Evolutionary conservation across 2,888 invertebrate species (phyloP).

Genomic region (Clitarchus hookeri): DNA sequence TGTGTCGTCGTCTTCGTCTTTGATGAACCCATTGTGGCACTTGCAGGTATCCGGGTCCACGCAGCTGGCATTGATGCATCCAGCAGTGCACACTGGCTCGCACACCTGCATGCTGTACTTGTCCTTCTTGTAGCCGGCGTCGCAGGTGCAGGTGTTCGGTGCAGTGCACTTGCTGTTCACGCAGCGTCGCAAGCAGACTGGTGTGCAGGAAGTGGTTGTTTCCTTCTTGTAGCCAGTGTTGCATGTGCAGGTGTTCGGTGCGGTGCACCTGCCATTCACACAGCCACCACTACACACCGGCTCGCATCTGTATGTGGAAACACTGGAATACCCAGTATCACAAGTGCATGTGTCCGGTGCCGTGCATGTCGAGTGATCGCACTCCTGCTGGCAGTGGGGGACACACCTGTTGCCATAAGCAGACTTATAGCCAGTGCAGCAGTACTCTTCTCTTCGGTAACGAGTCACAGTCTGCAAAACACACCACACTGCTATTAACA

Average conservation of each 20-base stretch:
- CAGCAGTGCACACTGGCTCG: conserved; percentile 36
- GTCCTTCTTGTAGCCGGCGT: conserved; percentile 54
- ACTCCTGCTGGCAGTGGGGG: conserved; percentile 40
- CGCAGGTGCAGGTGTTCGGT: conserved; percentile 62
- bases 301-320: conserved; percentile 32
- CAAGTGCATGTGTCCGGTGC: conserved; percentile 48
- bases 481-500: not conserved
- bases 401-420: conserved; percentile 29
- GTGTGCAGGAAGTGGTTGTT: conserved; percentile 29
- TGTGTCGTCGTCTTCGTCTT: conserved; percentile 47
- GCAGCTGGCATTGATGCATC: conserved; percentile 54
- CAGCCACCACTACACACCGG: conserved; percentile 37
- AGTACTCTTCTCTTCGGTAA: conserved; percentile 26
- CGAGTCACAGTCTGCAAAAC: not conserved
- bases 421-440: conserved; percentile 32
- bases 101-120: conserved; percentile 46
- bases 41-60: conserved; percentile 54
- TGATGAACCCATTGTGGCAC: conserved; percentile 56
- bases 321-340: conserved; percentile 50
- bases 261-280: conserved; percentile 45
- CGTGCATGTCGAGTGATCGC: conserved; percentile 43
- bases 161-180: conserved; percentile 58
- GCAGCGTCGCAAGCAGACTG: conserved; percentile 46
- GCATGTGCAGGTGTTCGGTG: conserved; percentile 51
- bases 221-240: conserved; percentile 40